phyloP scores from a whole-genome alignment of 2,113 vertebrate genomes.

The Butorides virescens region DNA sequence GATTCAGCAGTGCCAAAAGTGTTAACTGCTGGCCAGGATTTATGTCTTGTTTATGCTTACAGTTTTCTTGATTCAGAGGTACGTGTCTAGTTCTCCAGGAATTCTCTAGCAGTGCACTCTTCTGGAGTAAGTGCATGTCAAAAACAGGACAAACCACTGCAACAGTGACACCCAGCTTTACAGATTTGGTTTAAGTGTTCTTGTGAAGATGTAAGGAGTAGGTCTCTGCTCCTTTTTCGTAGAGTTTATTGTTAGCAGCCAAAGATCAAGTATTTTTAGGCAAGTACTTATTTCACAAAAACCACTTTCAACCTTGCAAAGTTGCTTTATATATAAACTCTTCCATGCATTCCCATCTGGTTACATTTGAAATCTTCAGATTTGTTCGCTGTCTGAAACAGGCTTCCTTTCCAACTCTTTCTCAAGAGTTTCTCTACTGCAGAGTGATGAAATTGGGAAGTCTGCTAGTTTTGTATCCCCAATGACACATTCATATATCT shows the following conservation, averaged over 20 bases:
- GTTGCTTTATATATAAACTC: conserved; percentile 6
- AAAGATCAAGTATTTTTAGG: conserved; percentile 16
- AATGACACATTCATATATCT: background rate
- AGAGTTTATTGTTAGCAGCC: background rate
- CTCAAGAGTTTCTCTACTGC: background rate
- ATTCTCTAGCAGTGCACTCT: background rate
- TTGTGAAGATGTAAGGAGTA: background rate
- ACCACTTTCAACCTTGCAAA: conserved; percentile 4
- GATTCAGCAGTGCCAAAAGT: background rate
- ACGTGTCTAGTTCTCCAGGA: background rate
- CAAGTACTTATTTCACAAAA: background rate
- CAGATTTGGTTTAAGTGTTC: background rate
- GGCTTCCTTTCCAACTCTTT: background rate
- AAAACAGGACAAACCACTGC: background rate
- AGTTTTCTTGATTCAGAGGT: background rate
- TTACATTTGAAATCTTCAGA: background rate
- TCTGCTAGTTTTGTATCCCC: background rate
- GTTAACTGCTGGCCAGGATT: background rate
- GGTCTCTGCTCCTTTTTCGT: background rate
- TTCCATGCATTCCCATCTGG: background rate
- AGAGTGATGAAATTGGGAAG: background rate
- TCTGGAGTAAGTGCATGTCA: background rate
- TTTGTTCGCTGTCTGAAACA: background rate
- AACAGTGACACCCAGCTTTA: background rate
- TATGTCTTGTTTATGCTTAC: background rate